phyloP scores from a whole-genome alignment of 2,797 vertebrate species.

The Malurus leucopterus region DNA sequence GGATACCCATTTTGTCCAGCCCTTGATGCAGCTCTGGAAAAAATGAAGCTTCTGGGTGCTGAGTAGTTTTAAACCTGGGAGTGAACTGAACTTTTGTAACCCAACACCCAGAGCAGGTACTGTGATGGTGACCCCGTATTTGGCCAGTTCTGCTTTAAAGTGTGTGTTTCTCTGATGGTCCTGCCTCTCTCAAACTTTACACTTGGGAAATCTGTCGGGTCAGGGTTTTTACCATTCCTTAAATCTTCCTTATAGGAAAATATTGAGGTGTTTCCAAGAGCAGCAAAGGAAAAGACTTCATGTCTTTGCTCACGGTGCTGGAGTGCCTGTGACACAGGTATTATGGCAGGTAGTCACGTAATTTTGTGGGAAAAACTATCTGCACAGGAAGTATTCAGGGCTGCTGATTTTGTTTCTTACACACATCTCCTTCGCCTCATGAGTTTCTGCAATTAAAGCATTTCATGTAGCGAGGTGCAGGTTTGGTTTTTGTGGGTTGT shows the following conservation, averaged over 20 bases:
- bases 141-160: not conserved
- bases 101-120: rapidly evolving
- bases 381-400: not conserved
- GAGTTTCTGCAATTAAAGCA: not conserved
- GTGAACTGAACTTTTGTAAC: not conserved
- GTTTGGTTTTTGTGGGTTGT: not conserved
- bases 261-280: not conserved
- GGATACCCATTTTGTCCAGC: not conserved
- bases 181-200: not conserved
- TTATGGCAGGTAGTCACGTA: not conserved
- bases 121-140: not conserved
- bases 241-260: not conserved
- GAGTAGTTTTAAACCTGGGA: not conserved
- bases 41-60: not conserved
- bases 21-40: not conserved
- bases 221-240: not conserved
- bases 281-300: not conserved
- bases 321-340: rapidly evolving
- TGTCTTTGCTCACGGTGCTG: not conserved
- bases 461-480: not conserved
- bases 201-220: not conserved
- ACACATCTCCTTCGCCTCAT: not conserved
- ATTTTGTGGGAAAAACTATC: not conserved
- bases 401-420: not conserved
- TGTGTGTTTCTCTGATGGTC: rapidly evolving